Base-by-base conservation (phyloP, 2,113 vertebrate genomes). In the Strigops habroptila region DNA sequence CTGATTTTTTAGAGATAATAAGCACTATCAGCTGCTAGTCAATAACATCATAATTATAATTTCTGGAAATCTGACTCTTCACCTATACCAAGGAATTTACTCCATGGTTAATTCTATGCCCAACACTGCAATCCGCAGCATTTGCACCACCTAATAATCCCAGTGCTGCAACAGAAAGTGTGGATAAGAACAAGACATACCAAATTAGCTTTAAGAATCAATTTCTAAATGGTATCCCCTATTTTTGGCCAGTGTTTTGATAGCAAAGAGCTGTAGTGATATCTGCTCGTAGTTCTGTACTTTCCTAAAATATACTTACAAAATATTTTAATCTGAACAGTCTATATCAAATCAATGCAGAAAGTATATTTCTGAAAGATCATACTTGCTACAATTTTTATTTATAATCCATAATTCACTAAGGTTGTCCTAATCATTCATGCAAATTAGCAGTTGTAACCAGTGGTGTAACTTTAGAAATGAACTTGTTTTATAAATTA, bases 371-470 rank as follows among this genome's bases (percentile, higher is more conserved):
- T 69, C 48, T 88, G 69, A 81, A 88, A 60, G 12, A 49, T 68
- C 39, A 37, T 15, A 11, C 10, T 76, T 69, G 8, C 19, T 73
- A 23, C 9, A 65, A 65, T 69, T 87, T 79, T 85, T 75, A 31
- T 53, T 62, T 59, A 49, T 37, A 69, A 55, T 17, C 12, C 10
- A 13, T 55, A 63, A 83, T 75, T 88, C 63, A 67, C 53, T 88
- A 80, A 85, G 12, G 12, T 6, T 67, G 16, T 33, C 53, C 75
- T 87, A 96, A 87, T 93, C 18, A 93, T 37, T 82, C 44, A 80
- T 86, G 59, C 33, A 95, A 94, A 93, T 90, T n/a, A 78, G 53
- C 46, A 70, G 51, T 70, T 88, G 41, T 39, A 86, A 94, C 82
- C 41, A 94, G 73, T 21, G 24, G 37, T 69, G 33, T 51, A 86